Base-by-base conservation (phyloP, 2,113 vertebrate genomes). In the Pedetes capensis region DNA sequence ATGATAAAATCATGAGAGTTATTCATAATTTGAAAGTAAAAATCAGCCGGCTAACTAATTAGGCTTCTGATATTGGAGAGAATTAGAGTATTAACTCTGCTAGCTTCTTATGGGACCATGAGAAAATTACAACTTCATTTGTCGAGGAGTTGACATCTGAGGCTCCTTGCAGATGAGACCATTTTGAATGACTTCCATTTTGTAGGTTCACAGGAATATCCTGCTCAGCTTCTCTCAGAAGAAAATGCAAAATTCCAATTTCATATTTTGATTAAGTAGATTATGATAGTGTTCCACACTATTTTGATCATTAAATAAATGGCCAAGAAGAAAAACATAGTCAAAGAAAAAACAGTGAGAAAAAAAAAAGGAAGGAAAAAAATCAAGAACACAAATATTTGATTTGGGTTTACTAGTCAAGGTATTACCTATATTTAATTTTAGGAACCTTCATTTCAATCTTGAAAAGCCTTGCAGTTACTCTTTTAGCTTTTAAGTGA, bases 331-430 rank as follows among this genome's bases (percentile, higher is more conserved):
- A 16, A 20, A 20, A 2, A 64, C 55, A 37, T 29, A 11, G 12
- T 16, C 39, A 14, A 34, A 22, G 17, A 7, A 71, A 32, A 25
- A 9, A 29, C 27, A 23, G 8, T n/a, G n/a, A 6, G 32, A 57
- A 22, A 51, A 75, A 49, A 25, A 5, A 64, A 1, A 44, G 55
- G 61, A 49, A 39, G 85, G 69, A 80, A 87, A 39, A 49, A 20
- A 12, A n/a, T 39, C 57, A 34, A 93, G 64, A 96, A 84, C 9
- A 0, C 0, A 39, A 39, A 6, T 7, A 68, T 93, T 64, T 87
- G 51, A 34, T 75, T 94, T 17, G 42, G 39, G 34, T 86, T 91
- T 87, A 94, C 63, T 80, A 91, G 61, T 83, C 63, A 92, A 53
- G 42, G 7, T 82, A 10, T 25, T 66, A 32, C 25, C 64, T 90